These are phyloP conservation scores for Lymantria monacha DNA, from an alignment of 2,888 invertebrate genomes.

Conservation along the genomic window DNA sequence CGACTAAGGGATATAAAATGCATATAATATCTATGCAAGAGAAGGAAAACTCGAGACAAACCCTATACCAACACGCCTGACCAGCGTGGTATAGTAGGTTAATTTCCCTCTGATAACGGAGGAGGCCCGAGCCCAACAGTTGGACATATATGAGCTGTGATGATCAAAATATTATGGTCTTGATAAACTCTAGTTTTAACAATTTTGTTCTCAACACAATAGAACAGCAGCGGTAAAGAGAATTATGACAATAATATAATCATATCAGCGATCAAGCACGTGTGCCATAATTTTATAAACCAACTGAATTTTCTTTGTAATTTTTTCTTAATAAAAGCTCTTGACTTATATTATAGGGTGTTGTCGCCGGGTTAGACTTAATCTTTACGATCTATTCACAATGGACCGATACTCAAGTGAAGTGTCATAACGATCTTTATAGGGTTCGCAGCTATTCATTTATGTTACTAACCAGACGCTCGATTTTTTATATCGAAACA, in stretches of 20 bases:
- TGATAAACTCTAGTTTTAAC: too few relatives aligned
- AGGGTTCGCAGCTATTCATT: slow-evolving; percentile 11
- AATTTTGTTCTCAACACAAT: too few relatives aligned
- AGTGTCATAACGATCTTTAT: slow-evolving; percentile 8
- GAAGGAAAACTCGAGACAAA: too few relatives aligned
- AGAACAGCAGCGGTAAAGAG: too few relatives aligned
- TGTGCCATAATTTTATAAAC: not conserved
- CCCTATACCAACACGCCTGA: too few relatives aligned
- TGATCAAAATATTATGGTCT: too few relatives aligned
- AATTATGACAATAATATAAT: not conserved
- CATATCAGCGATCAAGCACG: not conserved
- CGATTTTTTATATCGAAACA: not conserved
- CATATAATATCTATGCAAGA: too few relatives aligned
- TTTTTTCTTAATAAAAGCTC: slow-evolving; percentile 9
- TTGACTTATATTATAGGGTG: slow-evolving; percentile 6
- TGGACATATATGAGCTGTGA: too few relatives aligned
- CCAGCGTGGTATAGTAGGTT: too few relatives aligned
- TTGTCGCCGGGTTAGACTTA: slow-evolving; percentile 11
- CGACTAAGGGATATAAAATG: too few relatives aligned
- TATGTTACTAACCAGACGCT: not conserved
- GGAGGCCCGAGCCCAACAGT: too few relatives aligned
- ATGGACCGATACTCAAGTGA: slow-evolving; percentile 13
- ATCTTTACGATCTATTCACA: slow-evolving; percentile 28
- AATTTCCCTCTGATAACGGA: too few relatives aligned
- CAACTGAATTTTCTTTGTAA: not conserved